A percentile compares a stretch with the other conserved stretches of the same genome.
These are phyloP conservation scores for Anguilla megastoma DNA, from an alignment of 2,797 vertebrate species.

Conservation along the genomic window DNA sequence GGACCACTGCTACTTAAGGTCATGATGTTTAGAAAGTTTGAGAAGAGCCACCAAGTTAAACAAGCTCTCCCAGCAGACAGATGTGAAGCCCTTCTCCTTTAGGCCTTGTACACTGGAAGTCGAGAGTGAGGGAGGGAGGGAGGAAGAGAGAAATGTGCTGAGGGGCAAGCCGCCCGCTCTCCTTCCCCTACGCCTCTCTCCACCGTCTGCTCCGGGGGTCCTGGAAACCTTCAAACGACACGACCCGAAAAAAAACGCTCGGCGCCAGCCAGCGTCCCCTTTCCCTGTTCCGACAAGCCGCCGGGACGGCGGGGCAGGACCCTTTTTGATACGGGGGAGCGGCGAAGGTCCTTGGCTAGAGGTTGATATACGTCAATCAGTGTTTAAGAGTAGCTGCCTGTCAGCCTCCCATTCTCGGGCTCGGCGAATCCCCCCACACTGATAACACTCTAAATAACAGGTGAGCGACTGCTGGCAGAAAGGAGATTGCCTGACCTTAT, in stretches of 20 bases:
- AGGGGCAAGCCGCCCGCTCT: slow-evolving; percentile 50
- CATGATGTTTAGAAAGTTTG: not conserved
- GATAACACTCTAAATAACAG: slow-evolving; percentile 98
- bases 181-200: slow-evolving; percentile 45
- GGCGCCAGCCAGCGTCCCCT: slow-evolving; percentile 40
- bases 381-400: slow-evolving; percentile 60
- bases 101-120: not conserved
- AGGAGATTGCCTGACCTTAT: slow-evolving; percentile 99
- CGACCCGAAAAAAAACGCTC: slow-evolving; percentile 1
- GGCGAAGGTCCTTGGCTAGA: slow-evolving; percentile 76
- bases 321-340: slow-evolving; percentile 71
- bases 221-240: slow-evolving; percentile 23
- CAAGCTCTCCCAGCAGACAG: not conserved
- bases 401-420: slow-evolving; percentile 73
- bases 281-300: slow-evolving; percentile 46
- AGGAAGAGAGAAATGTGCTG: slow-evolving; percentile 48
- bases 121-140: slow-evolving; percentile 51
- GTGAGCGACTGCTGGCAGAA: slow-evolving; percentile 98
- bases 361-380: slow-evolving; percentile 76
- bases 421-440: slow-evolving; percentile 79
- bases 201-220: slow-evolving; percentile 31
- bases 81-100: not conserved
- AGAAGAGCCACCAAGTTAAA: not conserved
- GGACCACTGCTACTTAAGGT: too few species aligned
- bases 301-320: slow-evolving; percentile 49